Evolutionary conservation across 2,888 invertebrate genomes (phyloP), one percentile per base, ranked within the genome.

Genomic region (Drosophila subsilvestris): DNA sequence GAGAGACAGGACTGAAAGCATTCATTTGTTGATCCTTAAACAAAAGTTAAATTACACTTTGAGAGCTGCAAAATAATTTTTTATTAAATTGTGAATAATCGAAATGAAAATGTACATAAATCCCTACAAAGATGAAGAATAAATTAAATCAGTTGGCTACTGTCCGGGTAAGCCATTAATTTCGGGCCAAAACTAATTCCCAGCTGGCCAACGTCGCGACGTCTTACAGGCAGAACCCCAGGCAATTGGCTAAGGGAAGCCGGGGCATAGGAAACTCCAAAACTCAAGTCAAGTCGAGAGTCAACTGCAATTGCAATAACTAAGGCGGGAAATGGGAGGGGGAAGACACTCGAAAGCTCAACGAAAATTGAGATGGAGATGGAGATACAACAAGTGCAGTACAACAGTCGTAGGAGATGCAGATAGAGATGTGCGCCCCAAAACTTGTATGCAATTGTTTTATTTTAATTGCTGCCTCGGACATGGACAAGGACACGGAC

Each of bases 401-500:
- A n/a, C n/a, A n/a, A n/a, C n/a, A n/a, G 57, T 48, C 43, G 42
- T 42, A n/a, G 32, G n/a, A 56, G 57, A 42, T 50, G 47, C 27
- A 58, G 59, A 70, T 59, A 50, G 70, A 69, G 61, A 71, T 54
- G 73, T 63, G 54, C 63, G 63, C 45, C 37, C 74, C 74, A 32
- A 66, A 70, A 66, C 74, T 71, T 77, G 82, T 62, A 70, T 71
- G 82, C 84, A 88, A 88, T 88, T 88, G 84, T 83, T 80, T 88
- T 88, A 78, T 88, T 88, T 83, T 88, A 83, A 83, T 83, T 83
- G 86, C 82, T 65, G 70, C 59, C 77, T 73, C 63, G 86, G 83
- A 85, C 83, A 49, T 12, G 53, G 60, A 48, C 58, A 62, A 10
- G 53, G 59, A 47, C 67, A 57, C 22, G 70, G 70, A 68, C 68